These are phyloP conservation scores for Archocentrus centrarchus DNA, from an alignment of 2,113 vertebrate genomes.

Conservation along the genomic window DNA sequence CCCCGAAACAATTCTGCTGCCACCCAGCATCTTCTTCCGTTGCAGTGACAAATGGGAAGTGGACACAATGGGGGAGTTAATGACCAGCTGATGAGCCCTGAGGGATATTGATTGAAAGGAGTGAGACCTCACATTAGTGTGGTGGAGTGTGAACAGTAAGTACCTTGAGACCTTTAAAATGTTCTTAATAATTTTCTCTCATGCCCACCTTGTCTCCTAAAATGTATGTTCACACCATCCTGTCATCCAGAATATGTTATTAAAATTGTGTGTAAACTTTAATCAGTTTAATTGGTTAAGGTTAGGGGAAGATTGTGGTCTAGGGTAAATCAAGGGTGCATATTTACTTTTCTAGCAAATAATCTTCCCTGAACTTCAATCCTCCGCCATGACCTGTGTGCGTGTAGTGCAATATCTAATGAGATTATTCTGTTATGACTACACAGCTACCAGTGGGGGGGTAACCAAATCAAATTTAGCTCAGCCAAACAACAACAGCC, in stretches of 20 bases:
- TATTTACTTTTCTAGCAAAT: neutral
- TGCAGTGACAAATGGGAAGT: constrained; percentile 3
- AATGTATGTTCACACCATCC: neutral
- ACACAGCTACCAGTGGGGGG: neutral
- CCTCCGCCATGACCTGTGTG: neutral
- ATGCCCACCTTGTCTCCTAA: neutral
- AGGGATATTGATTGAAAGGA: constrained; percentile 21
- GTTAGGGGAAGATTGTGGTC: neutral
- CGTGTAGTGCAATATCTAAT: neutral
- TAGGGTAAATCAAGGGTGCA: neutral
- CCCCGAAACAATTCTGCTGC: neutral
- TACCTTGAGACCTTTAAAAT: neutral
- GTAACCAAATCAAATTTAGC: neutral
- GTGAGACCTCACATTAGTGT: neutral
- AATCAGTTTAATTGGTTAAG: neutral
- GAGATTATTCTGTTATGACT: neutral
- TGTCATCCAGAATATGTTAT: neutral
- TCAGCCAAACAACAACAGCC: neutral
- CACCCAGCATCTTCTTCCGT: constrained; percentile 9
- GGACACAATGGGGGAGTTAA: constrained; percentile 5
- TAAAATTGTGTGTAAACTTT: neutral
- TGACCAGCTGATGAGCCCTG: constrained; percentile 21
- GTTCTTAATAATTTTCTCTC: neutral
- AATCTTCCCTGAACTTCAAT: neutral
- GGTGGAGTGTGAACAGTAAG: neutral